phyloP scores from a whole-genome alignment of 2,113 vertebrate species.

The Dinomys branickii region DNA sequence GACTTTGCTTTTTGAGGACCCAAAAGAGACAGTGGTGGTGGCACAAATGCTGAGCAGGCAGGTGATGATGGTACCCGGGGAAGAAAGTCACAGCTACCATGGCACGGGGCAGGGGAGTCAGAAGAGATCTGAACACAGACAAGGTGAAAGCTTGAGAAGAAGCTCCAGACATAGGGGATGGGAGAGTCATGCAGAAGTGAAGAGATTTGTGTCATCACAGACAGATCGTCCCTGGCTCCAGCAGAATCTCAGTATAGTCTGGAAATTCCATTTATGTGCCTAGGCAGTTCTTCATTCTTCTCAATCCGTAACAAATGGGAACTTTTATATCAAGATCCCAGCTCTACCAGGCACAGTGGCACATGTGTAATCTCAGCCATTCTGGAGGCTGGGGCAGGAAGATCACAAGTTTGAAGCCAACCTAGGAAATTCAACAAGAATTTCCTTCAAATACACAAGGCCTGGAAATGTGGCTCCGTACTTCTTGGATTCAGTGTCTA shows the following conservation, averaged over 20 bases:
- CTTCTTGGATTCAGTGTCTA: not conserved
- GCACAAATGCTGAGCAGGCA: not conserved
- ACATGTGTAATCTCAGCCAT: not conserved
- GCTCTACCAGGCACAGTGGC: not conserved
- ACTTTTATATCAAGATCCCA: not conserved
- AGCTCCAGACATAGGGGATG: not conserved
- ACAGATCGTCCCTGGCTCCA: not conserved
- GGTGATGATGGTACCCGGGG: not conserved
- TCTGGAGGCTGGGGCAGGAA: not conserved
- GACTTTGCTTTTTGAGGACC: too few relatives aligned
- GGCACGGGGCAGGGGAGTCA: not conserved
- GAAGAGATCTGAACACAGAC: not conserved
- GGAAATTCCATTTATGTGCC: not conserved
- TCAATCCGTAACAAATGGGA: not conserved
- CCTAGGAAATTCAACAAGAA: not conserved
- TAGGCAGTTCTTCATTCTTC: not conserved
- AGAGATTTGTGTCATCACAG: not conserved
- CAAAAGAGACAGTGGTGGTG: not conserved
- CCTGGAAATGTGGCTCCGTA: not conserved
- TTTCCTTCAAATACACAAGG: not conserved
- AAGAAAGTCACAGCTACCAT: not conserved
- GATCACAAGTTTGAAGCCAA: not conserved
- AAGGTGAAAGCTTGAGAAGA: not conserved
- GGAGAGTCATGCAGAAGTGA: not conserved
- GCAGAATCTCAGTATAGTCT: not conserved